A percentile compares a stretch with the other conserved stretches of the same genome.
These are phyloP conservation scores for Poeciliopsis presidionis DNA, from an alignment of 2,797 vertebrate genomes.

Conservation along the genomic window DNA sequence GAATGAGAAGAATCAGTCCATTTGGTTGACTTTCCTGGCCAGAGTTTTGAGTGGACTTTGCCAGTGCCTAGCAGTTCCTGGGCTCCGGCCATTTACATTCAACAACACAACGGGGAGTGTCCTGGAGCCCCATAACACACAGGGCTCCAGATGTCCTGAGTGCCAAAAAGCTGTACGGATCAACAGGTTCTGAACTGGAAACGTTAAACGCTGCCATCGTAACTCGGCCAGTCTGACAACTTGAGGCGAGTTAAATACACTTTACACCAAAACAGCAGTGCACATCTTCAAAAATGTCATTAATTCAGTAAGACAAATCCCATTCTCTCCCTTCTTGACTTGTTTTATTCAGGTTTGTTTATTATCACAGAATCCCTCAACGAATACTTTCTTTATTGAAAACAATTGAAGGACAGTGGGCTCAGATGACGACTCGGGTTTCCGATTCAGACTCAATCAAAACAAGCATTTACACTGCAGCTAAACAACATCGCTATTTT, in stretches of 20 bases:
- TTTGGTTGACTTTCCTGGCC: slow-evolving; percentile 75
- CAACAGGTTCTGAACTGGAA: slow-evolving; percentile 14
- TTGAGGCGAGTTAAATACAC: not conserved
- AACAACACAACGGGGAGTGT: slow-evolving; percentile 62
- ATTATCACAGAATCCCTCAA: not conserved
- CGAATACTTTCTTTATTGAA: not conserved
- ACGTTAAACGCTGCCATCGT: slow-evolving; percentile 10
- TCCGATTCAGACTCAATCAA: not conserved
- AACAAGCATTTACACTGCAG: not conserved
- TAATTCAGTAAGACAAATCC: not conserved
- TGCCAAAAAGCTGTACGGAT: slow-evolving; percentile 36
- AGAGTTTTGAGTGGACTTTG: slow-evolving; percentile 55
- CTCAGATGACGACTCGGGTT: not conserved
- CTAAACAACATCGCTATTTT: not conserved
- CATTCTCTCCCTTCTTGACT: not conserved
- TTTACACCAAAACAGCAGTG: not conserved
- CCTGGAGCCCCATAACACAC: slow-evolving; percentile 46
- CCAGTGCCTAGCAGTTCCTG: slow-evolving; percentile 61
- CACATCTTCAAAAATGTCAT: not conserved
- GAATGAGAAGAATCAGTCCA: slow-evolving; percentile 76
- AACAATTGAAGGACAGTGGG: not conserved
- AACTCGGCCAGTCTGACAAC: slow-evolving; percentile 20
- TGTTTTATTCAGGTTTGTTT: not conserved
- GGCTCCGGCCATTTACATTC: slow-evolving; percentile 53
- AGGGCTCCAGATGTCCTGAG: slow-evolving; percentile 27